Conservation (phyloP, 2,113 vertebrate genomes). For the Rhea pennata region DNA sequence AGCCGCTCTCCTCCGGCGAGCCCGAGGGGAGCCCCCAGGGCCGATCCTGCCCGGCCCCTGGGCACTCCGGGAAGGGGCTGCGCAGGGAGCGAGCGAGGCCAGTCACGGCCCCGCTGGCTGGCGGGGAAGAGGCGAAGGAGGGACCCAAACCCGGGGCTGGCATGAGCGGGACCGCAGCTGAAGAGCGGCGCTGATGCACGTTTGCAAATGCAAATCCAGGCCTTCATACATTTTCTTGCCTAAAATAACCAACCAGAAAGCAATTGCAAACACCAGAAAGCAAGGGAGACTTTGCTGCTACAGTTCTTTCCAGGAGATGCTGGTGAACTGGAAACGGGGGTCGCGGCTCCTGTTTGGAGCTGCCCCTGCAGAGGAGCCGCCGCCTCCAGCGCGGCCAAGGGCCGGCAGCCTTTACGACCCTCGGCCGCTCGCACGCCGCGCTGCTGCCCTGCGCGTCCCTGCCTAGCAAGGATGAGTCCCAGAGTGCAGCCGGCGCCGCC, state of each 20-base stretch:
- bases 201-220: not conserved
- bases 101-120: not conserved
- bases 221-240: rapidly evolving
- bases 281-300: not conserved
- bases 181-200: not conserved
- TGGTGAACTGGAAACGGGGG: rapidly evolving
- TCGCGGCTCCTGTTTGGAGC: not conserved
- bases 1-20: not conserved
- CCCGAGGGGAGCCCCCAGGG: not conserved
- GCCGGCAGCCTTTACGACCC: rapidly evolving
- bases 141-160: not conserved
- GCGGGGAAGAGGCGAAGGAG: not conserved
- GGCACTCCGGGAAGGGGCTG: rapidly evolving
- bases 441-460: not conserved
- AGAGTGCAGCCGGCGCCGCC: rapidly evolving
- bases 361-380: not conserved
- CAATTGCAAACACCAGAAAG: not conserved
- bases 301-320: not conserved
- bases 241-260: not conserved
- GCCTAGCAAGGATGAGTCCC: not conserved
- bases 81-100: not conserved
- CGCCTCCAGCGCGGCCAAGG: not conserved
- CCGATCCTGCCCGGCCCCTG: not conserved
- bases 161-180: rapidly evolving
- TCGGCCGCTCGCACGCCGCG: not conserved